Conservation (phyloP, 1,140 invertebrate species). For the Apis florea region DNA sequence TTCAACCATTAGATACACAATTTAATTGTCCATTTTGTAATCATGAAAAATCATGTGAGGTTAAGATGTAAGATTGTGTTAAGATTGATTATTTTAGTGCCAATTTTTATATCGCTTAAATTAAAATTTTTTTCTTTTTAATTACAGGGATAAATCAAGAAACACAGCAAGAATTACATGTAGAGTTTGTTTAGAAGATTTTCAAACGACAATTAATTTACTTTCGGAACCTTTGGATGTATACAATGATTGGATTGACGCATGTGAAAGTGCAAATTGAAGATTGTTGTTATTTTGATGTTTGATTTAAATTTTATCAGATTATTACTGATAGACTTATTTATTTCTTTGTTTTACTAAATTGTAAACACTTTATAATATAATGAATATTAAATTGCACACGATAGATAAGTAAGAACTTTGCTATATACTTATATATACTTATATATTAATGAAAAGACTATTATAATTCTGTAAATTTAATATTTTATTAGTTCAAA, state of each 20-base stretch:
- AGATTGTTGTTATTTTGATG: slow-evolving; percentile 1
- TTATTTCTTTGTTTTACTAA: neutral
- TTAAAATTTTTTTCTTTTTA: neutral
- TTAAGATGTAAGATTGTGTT: slow-evolving; percentile 94
- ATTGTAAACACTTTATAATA: neutral
- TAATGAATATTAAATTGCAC: neutral
- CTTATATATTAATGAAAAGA: slow-evolving; percentile 1
- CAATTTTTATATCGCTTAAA: neutral
- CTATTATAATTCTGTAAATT: neutral
- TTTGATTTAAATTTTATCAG: neutral
- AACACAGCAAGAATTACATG: slow-evolving; percentile 97
- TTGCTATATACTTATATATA: neutral
- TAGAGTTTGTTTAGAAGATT: slow-evolving; percentile 97
- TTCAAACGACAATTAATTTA: slow-evolving; percentile 97
- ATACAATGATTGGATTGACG: slow-evolving; percentile 99
- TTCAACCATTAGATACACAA: slow-evolving; percentile 95
- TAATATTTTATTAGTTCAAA: neutral
- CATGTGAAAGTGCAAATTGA: slow-evolving; percentile 96
- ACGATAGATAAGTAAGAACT: neutral
- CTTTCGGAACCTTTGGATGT: slow-evolving; percentile 99
- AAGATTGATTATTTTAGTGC: neutral
- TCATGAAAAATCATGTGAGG: slow-evolving; percentile 99
- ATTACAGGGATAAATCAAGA: slow-evolving; percentile 92
- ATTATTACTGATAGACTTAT: neutral
- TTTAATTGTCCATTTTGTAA: slow-evolving; percentile 99